Base-by-base conservation (phyloP, 2,888 invertebrate species). In the Disparrhopalites patrizii region DNA sequence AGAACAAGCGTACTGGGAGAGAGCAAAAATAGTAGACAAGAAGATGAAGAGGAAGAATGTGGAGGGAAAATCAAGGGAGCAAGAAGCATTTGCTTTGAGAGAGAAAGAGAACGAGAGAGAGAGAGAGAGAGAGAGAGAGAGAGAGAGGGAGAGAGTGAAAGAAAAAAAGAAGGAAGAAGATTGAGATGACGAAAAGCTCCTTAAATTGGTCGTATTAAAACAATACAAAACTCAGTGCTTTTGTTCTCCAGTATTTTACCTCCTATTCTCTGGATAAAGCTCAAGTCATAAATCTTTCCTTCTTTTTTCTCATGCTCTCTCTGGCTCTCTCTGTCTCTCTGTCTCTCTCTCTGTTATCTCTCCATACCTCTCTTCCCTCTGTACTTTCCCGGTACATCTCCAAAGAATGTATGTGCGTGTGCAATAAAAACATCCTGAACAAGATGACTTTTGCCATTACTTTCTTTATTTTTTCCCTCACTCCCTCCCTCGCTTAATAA, bases 361-460 rank as follows among this genome's bases (percentile, higher is more conserved):
- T n/a, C n/a, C n/a, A n/a, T n/a, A n/a, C n/a, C n/a, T n/a, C n/a
- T n/a, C n/a, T n/a, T n/a, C n/a, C n/a, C n/a, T n/a, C n/a, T n/a
- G n/a, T n/a, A n/a, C n/a, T n/a, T n/a, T n/a, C n/a, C n/a, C n/a
- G n/a, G n/a, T n/a, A n/a, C n/a, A n/a, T n/a, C n/a, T n/a, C n/a
- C n/a, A n/a, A n/a, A n/a, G n/a, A n/a, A n/a, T n/a, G n/a, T n/a
- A n/a, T n/a, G n/a, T n/a, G n/a, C n/a, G n/a, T n/a, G n/a, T 60
- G 60, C 60, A 60, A 60, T 60, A 31, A 47, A 60, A 60, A 50
- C 60, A 60, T 58, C 43, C 47, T 58, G 50, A 60, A 47, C 60
- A 60, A 25, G 57, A 60, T 60, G 58, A 60, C 60, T 50, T 47
- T 60, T 30, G 23, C 58, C 57, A 23, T 40, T 58, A 40, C 38